phyloP scores from a whole-genome alignment of 2,113 vertebrate species.

The Hippoglossus stenolepis region DNA sequence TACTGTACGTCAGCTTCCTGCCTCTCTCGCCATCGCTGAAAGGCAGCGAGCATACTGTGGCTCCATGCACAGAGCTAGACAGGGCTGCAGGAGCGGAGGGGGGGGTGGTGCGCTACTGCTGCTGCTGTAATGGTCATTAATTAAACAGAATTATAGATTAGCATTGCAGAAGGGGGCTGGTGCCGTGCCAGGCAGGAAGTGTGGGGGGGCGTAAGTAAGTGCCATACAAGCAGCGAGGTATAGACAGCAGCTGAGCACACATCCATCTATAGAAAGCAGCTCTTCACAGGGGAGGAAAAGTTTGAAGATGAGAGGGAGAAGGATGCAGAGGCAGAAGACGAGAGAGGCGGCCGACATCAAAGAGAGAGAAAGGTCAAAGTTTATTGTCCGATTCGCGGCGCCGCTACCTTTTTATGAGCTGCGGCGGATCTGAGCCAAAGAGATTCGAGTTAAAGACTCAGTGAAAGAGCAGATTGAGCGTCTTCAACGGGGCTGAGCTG shows the following conservation, averaged over 20 bases:
- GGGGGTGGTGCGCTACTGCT: neutral
- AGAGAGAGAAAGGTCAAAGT: constrained; percentile 58
- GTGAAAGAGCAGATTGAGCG: neutral
- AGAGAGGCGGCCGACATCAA: constrained; percentile 48
- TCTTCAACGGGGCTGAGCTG: neutral
- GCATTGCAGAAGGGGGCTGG: constrained; percentile 73
- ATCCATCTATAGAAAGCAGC: constrained; percentile 40
- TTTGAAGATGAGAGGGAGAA: constrained; percentile 45
- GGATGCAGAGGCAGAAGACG: constrained; percentile 35
- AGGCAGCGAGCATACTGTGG: constrained; percentile 13
- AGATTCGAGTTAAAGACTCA: neutral
- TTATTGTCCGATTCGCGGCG: constrained; percentile 49
- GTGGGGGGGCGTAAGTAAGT: neutral
- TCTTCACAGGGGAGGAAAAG: constrained; percentile 9
- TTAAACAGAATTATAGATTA: constrained; percentile 81
- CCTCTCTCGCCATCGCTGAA: constrained; percentile 17
- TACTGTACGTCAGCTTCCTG: constrained; percentile 29
- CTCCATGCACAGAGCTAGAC: constrained; percentile 5
- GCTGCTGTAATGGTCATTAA: constrained; percentile 67
- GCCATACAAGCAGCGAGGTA: constrained; percentile 8
- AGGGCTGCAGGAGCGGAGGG: neutral
- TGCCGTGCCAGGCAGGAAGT: constrained; percentile 62
- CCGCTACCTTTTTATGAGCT: constrained; percentile 32
- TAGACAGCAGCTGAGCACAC: constrained; percentile 32
- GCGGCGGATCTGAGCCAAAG: neutral